These are phyloP conservation scores for Brachionus rotundiformis DNA, from an alignment of 1,140 invertebrate genomes.

Conservation along the genomic window DNA sequence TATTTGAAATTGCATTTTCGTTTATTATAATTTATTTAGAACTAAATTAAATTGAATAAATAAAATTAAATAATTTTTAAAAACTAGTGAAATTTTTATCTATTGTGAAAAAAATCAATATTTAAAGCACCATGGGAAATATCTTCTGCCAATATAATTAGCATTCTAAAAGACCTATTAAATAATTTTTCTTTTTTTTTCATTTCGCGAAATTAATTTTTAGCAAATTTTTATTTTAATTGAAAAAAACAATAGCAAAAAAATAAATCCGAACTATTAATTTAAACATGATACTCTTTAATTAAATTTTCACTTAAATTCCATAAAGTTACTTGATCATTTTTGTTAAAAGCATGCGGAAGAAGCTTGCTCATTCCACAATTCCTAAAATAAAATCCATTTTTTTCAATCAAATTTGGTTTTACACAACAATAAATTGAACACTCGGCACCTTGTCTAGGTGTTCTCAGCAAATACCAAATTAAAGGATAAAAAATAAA, in stretches of 20 bases:
- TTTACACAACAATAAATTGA: slow-evolving; percentile 76
- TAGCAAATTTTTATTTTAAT: not conserved
- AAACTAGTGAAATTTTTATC: too few relatives aligned
- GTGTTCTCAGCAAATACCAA: slow-evolving; percentile 56
- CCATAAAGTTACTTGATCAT: slow-evolving; percentile 10
- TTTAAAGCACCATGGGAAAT: not conserved
- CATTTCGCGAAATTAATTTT: not conserved
- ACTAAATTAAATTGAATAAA: too few relatives aligned
- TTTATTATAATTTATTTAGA: too few relatives aligned
- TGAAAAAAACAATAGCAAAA: not conserved
- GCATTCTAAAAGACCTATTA: too few relatives aligned
- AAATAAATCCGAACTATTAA: too few relatives aligned
- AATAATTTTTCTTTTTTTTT: too few relatives aligned
- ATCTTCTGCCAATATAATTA: not conserved
- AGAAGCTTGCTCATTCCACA: not conserved
- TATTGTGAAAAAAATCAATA: too few relatives aligned
- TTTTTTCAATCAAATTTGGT: slow-evolving; percentile 68
- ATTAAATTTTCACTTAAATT: slow-evolving; percentile 34
- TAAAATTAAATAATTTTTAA: too few relatives aligned
- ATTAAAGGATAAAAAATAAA: slow-evolving; percentile 53
- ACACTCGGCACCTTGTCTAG: slow-evolving; percentile 74
- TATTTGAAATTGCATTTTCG: too few relatives aligned
- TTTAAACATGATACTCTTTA: slow-evolving; percentile 27
- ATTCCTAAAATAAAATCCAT: slow-evolving; percentile 31
- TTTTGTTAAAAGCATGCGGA: not conserved